phyloP scores from a whole-genome alignment of 2,113 vertebrate species.

The Pithys albifrons region DNA sequence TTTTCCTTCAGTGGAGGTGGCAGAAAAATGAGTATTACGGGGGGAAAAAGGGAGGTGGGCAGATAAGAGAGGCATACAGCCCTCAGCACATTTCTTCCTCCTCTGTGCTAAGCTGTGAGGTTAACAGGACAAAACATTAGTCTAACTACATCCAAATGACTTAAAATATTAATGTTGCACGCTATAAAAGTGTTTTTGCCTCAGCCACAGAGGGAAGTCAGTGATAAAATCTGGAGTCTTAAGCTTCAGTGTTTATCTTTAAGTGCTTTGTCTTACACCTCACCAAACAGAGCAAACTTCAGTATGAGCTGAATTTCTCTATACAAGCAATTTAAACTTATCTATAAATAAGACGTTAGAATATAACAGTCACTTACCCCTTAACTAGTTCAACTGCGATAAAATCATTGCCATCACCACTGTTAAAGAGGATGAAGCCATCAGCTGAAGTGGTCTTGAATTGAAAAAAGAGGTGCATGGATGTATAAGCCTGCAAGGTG shows the following conservation, averaged over 20 bases:
- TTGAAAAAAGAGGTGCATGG: constrained; percentile 99
- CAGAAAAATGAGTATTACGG: background rate
- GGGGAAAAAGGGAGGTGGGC: accelerated
- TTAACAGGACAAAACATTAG: background rate
- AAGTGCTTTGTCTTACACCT: background rate
- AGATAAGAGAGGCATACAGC: background rate
- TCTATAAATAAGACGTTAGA: background rate
- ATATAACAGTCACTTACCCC: constrained; percentile 80
- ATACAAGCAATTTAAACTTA: background rate
- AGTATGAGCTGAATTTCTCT: background rate
- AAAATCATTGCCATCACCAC: constrained; percentile 88
- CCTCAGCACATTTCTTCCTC: background rate
- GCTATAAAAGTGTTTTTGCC: background rate
- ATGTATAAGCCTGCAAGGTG: constrained; percentile 94
- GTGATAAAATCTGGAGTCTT: background rate
- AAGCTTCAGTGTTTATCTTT: background rate
- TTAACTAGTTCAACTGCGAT: constrained; percentile 97
- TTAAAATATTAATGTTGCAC: background rate
- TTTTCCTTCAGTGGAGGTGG: background rate
- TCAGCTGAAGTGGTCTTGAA: constrained; percentile 96
- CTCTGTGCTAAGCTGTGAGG: background rate
- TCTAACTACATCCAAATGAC: background rate
- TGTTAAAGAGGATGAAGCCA: constrained; percentile 96
- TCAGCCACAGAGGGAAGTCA: background rate
- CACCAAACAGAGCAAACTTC: background rate